A percentile compares a stretch with the other conserved stretches of the same genome.
phyloP scores from a whole-genome alignment of 2,888 invertebrate genomes.

The Ormyrus pomaceus region DNA sequence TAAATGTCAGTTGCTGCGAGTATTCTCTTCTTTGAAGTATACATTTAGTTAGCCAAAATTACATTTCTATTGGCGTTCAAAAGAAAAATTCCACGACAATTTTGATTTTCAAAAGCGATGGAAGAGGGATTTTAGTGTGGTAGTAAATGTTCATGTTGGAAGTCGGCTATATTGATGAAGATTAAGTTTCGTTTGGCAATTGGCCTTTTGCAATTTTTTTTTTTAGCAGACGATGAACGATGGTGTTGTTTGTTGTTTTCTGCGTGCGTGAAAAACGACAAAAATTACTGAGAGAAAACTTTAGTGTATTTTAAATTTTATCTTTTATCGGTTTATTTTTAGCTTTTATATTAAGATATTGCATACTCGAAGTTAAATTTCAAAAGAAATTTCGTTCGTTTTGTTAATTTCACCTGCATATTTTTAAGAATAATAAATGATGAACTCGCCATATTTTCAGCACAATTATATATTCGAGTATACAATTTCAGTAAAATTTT shows the following conservation, averaged over 20 bases:
- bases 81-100: too few species aligned
- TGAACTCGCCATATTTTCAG: background rate
- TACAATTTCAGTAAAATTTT: conserved; percentile 34
- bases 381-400: background rate
- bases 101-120: too few species aligned
- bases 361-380: conserved; percentile 11
- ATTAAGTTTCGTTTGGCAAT: conserved; percentile 20
- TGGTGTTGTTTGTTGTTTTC: conserved; percentile 25
- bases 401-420: background rate
- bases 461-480: conserved; percentile 2
- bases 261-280: conserved; percentile 29
- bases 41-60: too few species aligned
- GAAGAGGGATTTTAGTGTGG: too few species aligned
- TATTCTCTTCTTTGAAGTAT: too few species aligned
- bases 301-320: conserved; percentile 32
- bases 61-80: too few species aligned
- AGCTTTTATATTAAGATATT: background rate
- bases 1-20: too few species aligned
- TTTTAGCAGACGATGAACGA: conserved; percentile 27
- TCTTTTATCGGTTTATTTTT: conserved; percentile 27
- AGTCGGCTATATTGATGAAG: conserved; percentile 10
- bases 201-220: background rate
- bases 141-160: too few species aligned
- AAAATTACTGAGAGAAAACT: conserved; percentile 27
- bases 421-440: background rate